Evolutionary conservation across 1,140 invertebrate species (phyloP), one percentile per base, ranked within the genome.

Genomic region (Magallana ariakensis): DNA sequence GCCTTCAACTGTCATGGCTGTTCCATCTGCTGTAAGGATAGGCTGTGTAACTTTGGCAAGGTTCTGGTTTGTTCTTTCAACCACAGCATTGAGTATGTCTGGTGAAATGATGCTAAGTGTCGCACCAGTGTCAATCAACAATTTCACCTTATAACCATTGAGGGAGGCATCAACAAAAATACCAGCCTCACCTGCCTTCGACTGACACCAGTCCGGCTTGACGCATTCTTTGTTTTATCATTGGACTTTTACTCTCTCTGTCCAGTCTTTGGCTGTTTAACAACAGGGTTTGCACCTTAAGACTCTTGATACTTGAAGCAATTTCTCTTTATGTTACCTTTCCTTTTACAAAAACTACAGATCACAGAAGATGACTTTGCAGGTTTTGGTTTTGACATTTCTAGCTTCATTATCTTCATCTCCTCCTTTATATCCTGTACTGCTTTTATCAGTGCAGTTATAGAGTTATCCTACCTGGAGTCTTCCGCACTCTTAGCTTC

Each of bases 91-190:
- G 19, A 70, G 62, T 70, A 70, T 33, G 10, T 70, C 62, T 70
- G 62, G 62, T 22, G 70, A 80, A 19, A 85, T 26, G 9, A 85
- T 26, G 22, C 53, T 85, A 13, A 85, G 66, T 5, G 85, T 85
- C 15, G 85, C 85, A 19, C 85, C 70, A 26, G 85, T 85, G 22
- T 80, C 85, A 57, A 85, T 53, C 33, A 81, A 70, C 15, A 85
- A 26, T 54, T 85, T 33, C 11, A 53, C 54, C 15, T n/a, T 58
- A 15, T 19, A 16, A 7, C 85, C 85, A 46, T 85, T 13, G 13
- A 85, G 19, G 15, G 33, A 46, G 22, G 85, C 84, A 11, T 57
- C 22, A 5, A 85, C 11, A 80, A 22, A 80, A 7, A 85, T 85
- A 19, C 84, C 84, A 80, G 66, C 84, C 26, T 85, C 84, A 13